Evolutionary conservation across 2,113 vertebrate species (phyloP).

Genomic region (Indri indri): DNA sequence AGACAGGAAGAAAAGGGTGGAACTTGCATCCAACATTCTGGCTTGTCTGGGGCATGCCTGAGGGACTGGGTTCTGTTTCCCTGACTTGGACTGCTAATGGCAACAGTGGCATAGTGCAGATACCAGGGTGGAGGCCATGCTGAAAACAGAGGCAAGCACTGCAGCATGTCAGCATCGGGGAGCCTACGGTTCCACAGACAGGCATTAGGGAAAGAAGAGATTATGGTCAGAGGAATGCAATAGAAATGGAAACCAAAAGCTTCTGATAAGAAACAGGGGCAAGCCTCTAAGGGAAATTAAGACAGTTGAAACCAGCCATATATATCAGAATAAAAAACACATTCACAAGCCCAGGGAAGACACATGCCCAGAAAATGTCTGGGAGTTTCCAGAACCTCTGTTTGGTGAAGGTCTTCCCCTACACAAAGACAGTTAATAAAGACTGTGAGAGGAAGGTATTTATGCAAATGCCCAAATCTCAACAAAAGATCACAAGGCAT

Average conservation of each 20-base stretch:
- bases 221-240: neutral
- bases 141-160: conserved; percentile 1
- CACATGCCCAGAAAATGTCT: neutral
- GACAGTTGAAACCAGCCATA: neutral
- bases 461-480: neutral
- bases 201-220: neutral
- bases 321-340: neutral
- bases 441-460: neutral
- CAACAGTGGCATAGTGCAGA: neutral
- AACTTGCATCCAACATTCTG: neutral
- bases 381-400: neutral
- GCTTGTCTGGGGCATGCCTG: neutral
- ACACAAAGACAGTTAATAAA: neutral
- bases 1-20: neutral
- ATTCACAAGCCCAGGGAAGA: neutral
- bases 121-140: neutral
- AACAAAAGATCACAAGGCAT: neutral
- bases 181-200: neutral
- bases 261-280: neutral
- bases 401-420: neutral
- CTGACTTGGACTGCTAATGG: neutral
- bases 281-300: neutral
- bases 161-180: neutral
- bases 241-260: neutral
- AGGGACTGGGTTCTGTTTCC: neutral